Conservation (phyloP, 2,797 vertebrate species). For the Psittacula derbiana region DNA sequence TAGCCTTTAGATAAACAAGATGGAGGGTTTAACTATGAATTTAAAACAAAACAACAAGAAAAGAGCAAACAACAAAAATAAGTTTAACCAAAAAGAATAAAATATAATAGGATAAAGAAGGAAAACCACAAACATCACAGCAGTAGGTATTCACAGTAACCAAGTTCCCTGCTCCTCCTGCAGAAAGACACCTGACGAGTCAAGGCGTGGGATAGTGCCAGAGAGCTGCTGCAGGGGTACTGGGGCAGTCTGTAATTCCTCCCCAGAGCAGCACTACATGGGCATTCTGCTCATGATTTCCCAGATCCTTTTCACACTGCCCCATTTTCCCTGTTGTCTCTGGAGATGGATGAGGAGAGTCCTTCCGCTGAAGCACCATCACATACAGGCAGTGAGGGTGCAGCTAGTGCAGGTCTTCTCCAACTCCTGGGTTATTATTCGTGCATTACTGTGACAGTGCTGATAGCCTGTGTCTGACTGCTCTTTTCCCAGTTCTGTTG, state of each 20-base stretch:
- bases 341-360: background rate
- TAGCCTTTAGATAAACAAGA: slow-evolving; percentile 28
- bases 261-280: background rate
- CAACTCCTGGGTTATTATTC: background rate
- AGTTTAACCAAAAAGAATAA: background rate
- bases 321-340: background rate
- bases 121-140: background rate
- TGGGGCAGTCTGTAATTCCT: background rate
- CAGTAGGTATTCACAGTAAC: background rate
- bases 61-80: background rate
- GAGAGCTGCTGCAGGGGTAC: background rate
- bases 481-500: background rate
- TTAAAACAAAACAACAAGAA: background rate
- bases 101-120: background rate
- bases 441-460: background rate
- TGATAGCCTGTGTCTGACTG: background rate
- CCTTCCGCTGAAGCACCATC: background rate
- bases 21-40: background rate
- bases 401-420: background rate
- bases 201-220: background rate
- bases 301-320: background rate
- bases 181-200: background rate
- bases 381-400: background rate
- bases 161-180: background rate
- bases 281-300: background rate